Evolutionary conservation across 2,888 invertebrate genomes (phyloP).

Genomic region (Notodonta ziczac): DNA sequence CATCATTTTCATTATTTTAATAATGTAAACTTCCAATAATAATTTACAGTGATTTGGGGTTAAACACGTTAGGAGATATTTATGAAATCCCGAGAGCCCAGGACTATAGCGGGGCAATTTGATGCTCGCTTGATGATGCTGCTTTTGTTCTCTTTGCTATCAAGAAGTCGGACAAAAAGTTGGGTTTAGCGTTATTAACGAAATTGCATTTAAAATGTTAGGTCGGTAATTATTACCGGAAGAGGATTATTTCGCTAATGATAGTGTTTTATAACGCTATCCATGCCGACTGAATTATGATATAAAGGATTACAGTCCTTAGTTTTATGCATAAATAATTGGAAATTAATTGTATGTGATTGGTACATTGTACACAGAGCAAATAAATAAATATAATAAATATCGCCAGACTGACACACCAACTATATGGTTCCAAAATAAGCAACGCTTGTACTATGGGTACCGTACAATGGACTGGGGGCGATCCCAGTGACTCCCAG

Average conservation of each 20-base stretch:
- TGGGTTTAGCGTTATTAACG: slow-evolving; percentile 10
- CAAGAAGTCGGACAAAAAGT: slow-evolving; percentile 13
- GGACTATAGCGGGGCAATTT: slow-evolving; percentile 73
- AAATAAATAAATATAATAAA: no score
- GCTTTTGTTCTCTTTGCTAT: slow-evolving; percentile 53
- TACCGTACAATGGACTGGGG: no score
- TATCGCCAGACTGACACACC: no score
- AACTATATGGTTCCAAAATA: no score
- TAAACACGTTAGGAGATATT: slow-evolving; percentile 83
- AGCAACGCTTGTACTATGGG: no score
- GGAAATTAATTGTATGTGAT: no score
- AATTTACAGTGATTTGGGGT: slow-evolving; percentile 84
- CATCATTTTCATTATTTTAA: slow-evolving; percentile 85
- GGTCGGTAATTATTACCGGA: slow-evolving; percentile 9
- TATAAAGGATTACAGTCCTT: neutral
- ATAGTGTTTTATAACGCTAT: neutral
- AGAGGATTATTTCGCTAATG: slow-evolving; percentile 3
- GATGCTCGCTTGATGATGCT: slow-evolving; percentile 58
- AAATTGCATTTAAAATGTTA: slow-evolving; percentile 11
- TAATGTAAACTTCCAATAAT: slow-evolving; percentile 85
- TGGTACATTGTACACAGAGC: no score
- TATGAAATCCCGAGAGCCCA: slow-evolving; percentile 72
- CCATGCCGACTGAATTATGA: neutral
- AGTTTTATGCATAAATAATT: no score
- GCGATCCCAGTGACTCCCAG: no score